A percentile compares a stretch with the other conserved stretches of the same genome.
Evolutionary conservation across 2,797 vertebrate genomes (phyloP).

Genomic region (Clamator glandarius): DNA sequence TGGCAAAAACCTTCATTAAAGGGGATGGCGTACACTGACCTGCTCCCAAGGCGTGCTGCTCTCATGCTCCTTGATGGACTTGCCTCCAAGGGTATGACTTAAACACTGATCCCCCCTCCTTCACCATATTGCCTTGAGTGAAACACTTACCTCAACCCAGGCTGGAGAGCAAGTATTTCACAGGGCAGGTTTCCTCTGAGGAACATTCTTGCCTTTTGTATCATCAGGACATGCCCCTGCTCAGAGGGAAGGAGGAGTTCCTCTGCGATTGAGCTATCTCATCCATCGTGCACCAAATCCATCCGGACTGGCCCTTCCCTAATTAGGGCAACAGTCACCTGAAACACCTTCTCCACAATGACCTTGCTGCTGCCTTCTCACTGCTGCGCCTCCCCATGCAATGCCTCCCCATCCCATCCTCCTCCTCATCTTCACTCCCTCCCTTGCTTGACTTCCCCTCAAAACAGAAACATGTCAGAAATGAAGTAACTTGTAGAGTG

Average conservation of each 20-base stretch:
- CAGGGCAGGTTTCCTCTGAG: slow-evolving; percentile 7
- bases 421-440: background rate
- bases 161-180: background rate
- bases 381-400: accelerated
- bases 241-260: slow-evolving; percentile 44
- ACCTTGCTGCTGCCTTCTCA: background rate
- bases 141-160: background rate
- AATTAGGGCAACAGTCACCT: background rate
- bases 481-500: background rate
- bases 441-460: background rate
- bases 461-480: background rate
- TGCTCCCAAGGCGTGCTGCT: background rate
- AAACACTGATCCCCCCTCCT: background rate
- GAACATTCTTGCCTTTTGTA: slow-evolving; percentile 64
- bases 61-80: background rate
- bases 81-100: background rate
- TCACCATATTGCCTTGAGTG: background rate
- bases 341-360: background rate
- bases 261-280: background rate
- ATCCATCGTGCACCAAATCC: background rate
- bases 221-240: slow-evolving; percentile 64
- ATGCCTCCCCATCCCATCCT: accelerated
- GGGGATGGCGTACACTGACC: background rate
- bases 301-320: background rate
- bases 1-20: background rate